phyloP scores from a whole-genome alignment of 2,113 vertebrate genomes.

The Pardalotus punctatus region DNA sequence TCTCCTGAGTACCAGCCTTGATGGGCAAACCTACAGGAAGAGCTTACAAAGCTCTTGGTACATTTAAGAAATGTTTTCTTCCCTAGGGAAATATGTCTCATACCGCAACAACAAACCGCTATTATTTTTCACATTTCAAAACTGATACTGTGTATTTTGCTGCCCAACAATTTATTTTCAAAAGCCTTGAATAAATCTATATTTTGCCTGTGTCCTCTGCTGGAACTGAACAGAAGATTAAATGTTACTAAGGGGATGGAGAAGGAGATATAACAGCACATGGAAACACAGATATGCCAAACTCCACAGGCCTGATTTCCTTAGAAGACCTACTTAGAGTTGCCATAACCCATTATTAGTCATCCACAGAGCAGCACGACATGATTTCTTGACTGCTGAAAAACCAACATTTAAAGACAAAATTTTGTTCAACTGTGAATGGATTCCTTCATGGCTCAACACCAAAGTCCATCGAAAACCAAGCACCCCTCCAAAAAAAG shows the following conservation, averaged over 20 bases:
- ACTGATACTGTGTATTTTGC: not conserved
- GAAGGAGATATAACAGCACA: not conserved
- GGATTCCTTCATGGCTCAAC: not conserved
- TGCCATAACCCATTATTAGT: not conserved
- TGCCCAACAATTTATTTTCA: not conserved
- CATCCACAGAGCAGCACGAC: not conserved
- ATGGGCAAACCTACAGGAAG: not conserved
- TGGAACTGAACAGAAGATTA: not conserved
- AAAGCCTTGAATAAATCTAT: not conserved
- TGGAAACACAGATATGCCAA: not conserved
- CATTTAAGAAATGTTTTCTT: not conserved
- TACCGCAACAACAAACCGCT: not conserved
- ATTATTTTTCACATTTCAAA: not conserved
- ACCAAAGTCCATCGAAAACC: accelerated
- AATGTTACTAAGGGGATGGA: not conserved
- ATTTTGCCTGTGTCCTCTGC: not conserved
- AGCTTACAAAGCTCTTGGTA: not conserved
- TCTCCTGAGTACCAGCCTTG: not conserved
- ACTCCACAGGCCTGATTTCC: not conserved
- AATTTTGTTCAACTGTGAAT: not conserved
- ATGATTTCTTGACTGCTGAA: not conserved
- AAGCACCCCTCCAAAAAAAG: not conserved
- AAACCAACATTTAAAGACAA: accelerated
- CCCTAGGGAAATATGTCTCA: not conserved
- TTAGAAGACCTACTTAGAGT: not conserved